Evolutionary conservation across 2,113 vertebrate genomes (phyloP), one percentile per base, ranked within the genome.

Genomic region (Laterallus jamaicensis): DNA sequence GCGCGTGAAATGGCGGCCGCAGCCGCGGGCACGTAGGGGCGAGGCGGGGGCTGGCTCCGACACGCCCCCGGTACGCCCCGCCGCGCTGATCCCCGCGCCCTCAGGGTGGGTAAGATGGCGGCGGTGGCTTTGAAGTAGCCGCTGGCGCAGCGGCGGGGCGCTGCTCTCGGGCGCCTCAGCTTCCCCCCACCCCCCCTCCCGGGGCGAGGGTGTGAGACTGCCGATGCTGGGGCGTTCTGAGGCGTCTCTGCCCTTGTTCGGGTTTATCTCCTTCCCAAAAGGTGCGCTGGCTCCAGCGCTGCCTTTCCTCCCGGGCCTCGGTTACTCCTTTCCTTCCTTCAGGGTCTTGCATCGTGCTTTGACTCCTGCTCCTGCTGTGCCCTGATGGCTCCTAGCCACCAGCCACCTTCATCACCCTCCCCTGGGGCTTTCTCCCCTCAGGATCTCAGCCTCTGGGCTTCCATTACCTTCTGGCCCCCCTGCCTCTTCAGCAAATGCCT

Each of bases 331-430:
- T 40, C 5, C 3, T 6, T 64, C 55, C 9, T n/a, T 14, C 5
- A 10, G 10, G 6, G 4, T 64, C 31, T 52, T 0, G 0, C 0
- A 2, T 13, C 35, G 13, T 12, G 37, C 47, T 74, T 13, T 6
- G 28, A 7, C 31, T 31, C 39, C 31, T 42, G 5, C 8, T 50
- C 49, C 12, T 4, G 21, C 20, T 49, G 21, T 49, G 49, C 21
- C 21, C 49, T 49, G 49, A 22, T 49, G 49, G 19, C 49, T 10
- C 29, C n/a, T 3, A 1, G 20, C 10, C 12, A 1, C 4, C 3
- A 7, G 5, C 1, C 14, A 5, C 10, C 22, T 15, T 28, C 6
- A 22, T 31, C 10, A 3, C 7, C 21, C 5, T 26, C 8, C 40
- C 6, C 35, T 14, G 5, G 22, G 44, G 15, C 22, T 62, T 60